Evolutionary conservation across 2,888 invertebrate species (phyloP).

Genomic region (Idaea biselata): DNA sequence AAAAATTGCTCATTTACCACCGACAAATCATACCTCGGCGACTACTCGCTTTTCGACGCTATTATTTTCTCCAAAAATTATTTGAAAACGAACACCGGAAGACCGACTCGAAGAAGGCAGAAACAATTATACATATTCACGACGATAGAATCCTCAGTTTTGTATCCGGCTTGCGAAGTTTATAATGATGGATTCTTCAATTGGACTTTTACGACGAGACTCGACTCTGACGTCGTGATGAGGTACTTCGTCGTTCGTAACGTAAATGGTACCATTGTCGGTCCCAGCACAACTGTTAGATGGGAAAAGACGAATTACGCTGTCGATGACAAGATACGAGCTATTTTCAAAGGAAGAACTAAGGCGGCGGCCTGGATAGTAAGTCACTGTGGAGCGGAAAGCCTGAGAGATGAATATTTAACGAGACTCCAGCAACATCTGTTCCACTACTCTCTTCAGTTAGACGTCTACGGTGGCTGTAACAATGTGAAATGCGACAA

Average conservation of each 20-base stretch:
- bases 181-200: conserved; percentile 53
- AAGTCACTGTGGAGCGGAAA: conserved; percentile 42
- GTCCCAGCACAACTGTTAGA: conserved; percentile 37
- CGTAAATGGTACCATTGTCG: conserved; percentile 37
- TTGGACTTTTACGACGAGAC: conserved; percentile 56
- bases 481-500: conserved; percentile 36
- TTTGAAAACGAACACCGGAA: conserved; percentile 22
- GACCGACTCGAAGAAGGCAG: conserved; percentile 30
- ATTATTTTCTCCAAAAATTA: conserved; percentile 40
- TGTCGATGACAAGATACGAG: conserved; percentile 5
- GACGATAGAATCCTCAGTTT: conserved; percentile 43
- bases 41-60: conserved; percentile 43
- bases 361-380: conserved; percentile 56
- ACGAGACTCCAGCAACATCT: conserved; percentile 49
- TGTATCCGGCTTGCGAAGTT: conserved; percentile 48
- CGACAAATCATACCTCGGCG: conserved; percentile 35
- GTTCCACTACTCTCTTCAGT: conserved; percentile 42
- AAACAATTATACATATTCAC: conserved; percentile 49
- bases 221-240: conserved; percentile 57
- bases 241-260: conserved; percentile 49
- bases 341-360: conserved; percentile 40
- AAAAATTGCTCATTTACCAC: conserved; percentile 43
- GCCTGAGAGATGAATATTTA: conserved; percentile 44
- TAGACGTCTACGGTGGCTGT: conserved; percentile 52
- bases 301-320: conserved; percentile 33